Base-by-base conservation (phyloP, 2,888 invertebrate genomes). In the Drosophila mettleri region DNA sequence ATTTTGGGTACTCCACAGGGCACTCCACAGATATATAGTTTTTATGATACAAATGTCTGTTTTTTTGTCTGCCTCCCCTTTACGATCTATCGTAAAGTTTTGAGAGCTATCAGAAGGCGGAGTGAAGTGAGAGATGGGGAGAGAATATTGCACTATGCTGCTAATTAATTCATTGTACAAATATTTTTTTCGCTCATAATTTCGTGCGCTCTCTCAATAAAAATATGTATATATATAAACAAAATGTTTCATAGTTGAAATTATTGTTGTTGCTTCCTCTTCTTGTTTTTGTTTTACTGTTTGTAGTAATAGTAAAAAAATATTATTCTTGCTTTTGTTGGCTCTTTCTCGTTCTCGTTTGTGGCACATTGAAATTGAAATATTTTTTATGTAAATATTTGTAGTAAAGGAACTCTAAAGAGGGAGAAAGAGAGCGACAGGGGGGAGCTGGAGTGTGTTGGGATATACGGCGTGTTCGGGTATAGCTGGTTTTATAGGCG, bases 141-240 rank as follows among this genome's bases (percentile, higher is more conserved):
- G 34, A 49, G 49, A 65, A 69, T 51, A 39, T 68, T 60, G 64
- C 77, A 71, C 62, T 68, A 53, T 51, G 52, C 45, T 74, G 81
- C 71, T 88, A 84, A 84, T 84, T 84, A 84, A 84, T 88, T 88
- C 80, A 76, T 82, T 62, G 71, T 62, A 48, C 43, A 67, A 60
- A 67, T 74, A 69, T 75, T 61, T 68, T 52, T 74, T 31, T 18
- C 41, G 41, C 60, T 48, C 60, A 61, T 58, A 46, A 57, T 74
- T 57, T 57, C 45, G 27, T 31, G 24, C 9, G 9, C 16, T 14
- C 43, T 20, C 12, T 0, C 27, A 58, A 71, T 65, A 70, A 27
- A 53, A 34, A 34, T 16, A 8, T 7, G 3, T 38, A 22, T 27
- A 45, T 57, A 34, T 41, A 46, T 29, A 57, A 53, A 33, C 29